Evolutionary conservation across 1,140 invertebrate genomes (phyloP), one percentile per base, ranked within the genome.

Genomic region (Heliothis subflexa): DNA sequence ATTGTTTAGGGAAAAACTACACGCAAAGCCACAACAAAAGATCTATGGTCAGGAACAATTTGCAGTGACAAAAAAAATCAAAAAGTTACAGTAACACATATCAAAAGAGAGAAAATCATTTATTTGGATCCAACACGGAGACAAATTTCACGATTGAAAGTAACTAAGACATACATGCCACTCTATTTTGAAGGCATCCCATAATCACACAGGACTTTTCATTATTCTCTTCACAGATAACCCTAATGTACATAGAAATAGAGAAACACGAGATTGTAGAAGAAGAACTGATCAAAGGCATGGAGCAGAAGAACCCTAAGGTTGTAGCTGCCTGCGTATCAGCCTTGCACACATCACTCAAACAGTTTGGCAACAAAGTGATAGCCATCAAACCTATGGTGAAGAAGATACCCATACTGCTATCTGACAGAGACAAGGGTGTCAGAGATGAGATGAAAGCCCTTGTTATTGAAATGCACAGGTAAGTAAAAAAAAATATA

Each of bases 231-330:
- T 83, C 75, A 49, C 81, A 94, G 93, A 97, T 99, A 74, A 96
- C 97, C 2, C 95, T 99, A 59, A 98, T 99, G 97, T 99, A 97
- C 89, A 96, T 99, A 85, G 99, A 99, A 95, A 98, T 99, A 84
- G 99, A 99, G 89, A 99, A 99, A 92, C 97, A 98, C 80, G 99
- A 99, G 84, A 91, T 96, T 52, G 98, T 99, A 0, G 95, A 98
- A 90, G 99, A 99, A 87, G 98, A 99, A 94, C 94, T 99, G 7
- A 94, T 99, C 3, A 99, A 99, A 95, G 99, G 98, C 33, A 97
- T 99, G 90, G 98, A 99, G 83, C 97, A 97, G 77, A 99, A 99
- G 93, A 99, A 99, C 94, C 99, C 99, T 0, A 99, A 99, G 95
- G 98, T 99, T 81, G 97, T 99, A 4, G 94, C 97, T 3, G 98